Evolutionary conservation across 1,140 invertebrate genomes (phyloP), one percentile per base, ranked within the genome.

Genomic region (Chymomyza costata): DNA sequence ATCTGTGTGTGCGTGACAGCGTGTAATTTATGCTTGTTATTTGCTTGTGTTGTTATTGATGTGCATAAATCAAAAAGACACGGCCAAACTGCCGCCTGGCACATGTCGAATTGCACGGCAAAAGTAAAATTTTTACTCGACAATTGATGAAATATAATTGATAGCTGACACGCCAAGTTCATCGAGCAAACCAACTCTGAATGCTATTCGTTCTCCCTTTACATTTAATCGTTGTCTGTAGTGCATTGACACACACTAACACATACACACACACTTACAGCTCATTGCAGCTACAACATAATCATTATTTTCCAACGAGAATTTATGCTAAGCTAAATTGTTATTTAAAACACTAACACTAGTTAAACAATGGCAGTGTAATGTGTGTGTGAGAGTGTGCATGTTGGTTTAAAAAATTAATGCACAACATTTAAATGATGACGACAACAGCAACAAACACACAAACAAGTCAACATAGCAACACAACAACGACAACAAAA

Each of bases 371-470:
- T 40, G 50, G 21, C 21, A 48, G 17, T 43, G 16, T 6, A 43
- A 28, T 25, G 34, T 32, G 39, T 25, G 34, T 32, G 39, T 45
- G 16, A 45, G 52, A 44, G 38, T 51, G 47, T 51, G 43, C 28
- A 35, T 47, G 63, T 57, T 41, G 50, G 52, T 65, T 63, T 65
- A 39, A 71, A 76, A 76, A 78, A 76, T 76, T 76, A 76, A 76
- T 76, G 70, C 65, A 76, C 61, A 76, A 68, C 71, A 76, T 76
- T 76, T 76, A 76, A 76, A 76, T 78, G 65, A 76, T 76, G 70
- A 71, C 70, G 65, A 51, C 46, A 73, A 34, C 14, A 15, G 16
- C 47, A 44, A 13, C 30, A 34, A n/a, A n/a, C 32, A 34, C 6
- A 34, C 32, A 34, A 10, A 13, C 32, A 34, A 10, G 13, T 10